Evolutionary conservation across 2,888 invertebrate species (phyloP).

Genomic region (Criorhina ranunculi): DNA sequence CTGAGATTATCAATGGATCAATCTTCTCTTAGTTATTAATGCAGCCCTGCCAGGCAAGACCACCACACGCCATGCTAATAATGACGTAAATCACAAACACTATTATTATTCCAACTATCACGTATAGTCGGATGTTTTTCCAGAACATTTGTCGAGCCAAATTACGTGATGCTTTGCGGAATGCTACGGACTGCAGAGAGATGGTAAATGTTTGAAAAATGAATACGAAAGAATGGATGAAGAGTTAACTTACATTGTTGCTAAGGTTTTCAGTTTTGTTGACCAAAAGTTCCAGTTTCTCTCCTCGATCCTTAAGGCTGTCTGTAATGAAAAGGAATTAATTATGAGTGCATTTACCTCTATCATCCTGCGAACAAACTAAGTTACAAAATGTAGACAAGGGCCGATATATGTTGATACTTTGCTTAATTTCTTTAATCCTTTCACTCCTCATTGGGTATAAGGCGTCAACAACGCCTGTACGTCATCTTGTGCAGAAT

Average conservation of each 20-base stretch:
- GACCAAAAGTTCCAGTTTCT: slow-evolving; percentile 94
- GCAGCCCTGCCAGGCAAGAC: slow-evolving; percentile 91
- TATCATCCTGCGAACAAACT: too few species aligned
- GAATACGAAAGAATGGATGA: slow-evolving; percentile 67
- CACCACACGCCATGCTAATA: slow-evolving; percentile 94
- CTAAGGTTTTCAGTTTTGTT: slow-evolving; percentile 96
- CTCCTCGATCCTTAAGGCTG: slow-evolving; percentile 94
- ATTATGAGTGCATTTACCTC: too few species aligned
- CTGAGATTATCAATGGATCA: slow-evolving; percentile 5
- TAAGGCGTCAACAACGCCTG: too few species aligned
- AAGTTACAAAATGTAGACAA: too few species aligned
- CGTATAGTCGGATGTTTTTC: slow-evolving; percentile 96
- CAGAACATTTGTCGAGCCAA: slow-evolving; percentile 95
- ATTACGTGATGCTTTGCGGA: slow-evolving; percentile 93
- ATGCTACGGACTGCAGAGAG: slow-evolving; percentile 92
- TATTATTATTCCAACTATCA: slow-evolving; percentile 87
- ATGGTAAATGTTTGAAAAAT: slow-evolving; percentile 77
- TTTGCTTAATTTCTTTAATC: too few species aligned
- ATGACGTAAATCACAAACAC: slow-evolving; percentile 92
- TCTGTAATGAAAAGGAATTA: slow-evolving; percentile 86
- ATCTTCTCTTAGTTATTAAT: slow-evolving; percentile 82
- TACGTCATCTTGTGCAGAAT: too few species aligned
- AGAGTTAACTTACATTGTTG: slow-evolving; percentile 89
- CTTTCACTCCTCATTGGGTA: too few species aligned
- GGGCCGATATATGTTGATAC: too few species aligned